Conservation (phyloP, 2,113 vertebrate species). For the Mustela lutreola region DNA sequence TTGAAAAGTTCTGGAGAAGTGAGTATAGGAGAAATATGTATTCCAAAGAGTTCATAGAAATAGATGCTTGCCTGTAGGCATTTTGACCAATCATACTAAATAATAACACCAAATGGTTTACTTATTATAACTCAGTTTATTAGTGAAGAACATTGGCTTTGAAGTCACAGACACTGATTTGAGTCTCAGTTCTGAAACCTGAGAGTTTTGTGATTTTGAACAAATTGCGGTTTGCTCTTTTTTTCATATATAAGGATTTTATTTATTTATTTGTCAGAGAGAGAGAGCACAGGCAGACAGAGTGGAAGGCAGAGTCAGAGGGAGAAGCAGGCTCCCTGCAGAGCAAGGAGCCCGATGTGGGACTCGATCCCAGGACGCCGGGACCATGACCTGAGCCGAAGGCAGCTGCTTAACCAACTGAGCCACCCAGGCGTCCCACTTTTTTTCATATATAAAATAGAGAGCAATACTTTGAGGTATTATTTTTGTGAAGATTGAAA, state of each 20-base stretch:
- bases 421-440: no score
- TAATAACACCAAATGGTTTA: not conserved
- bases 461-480: not conserved
- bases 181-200: slow-evolving; percentile 8
- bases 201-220: slow-evolving; percentile 39
- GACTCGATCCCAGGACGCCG: no score
- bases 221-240: not conserved
- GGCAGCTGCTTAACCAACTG: no score
- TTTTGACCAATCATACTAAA: not conserved
- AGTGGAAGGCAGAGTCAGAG: no score
- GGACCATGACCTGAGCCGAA: no score
- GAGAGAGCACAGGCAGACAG: no score
- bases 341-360: no score
- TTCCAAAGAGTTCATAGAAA: not conserved
- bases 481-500: slow-evolving; percentile 29
- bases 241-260: not conserved
- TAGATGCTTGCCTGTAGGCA: not conserved
- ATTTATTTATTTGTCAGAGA: no score
- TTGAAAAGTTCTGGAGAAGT: slow-evolving; percentile 61
- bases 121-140: not conserved
- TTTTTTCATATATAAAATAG: slow-evolving; percentile 7
- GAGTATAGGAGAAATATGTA: slow-evolving; percentile 1
- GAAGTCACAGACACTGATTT: not conserved
- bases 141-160: not conserved
- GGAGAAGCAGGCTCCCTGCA: no score